These are phyloP conservation scores for Bimastos eiseni DNA, from an alignment of 2,888 invertebrate species.

Conservation along the genomic window DNA sequence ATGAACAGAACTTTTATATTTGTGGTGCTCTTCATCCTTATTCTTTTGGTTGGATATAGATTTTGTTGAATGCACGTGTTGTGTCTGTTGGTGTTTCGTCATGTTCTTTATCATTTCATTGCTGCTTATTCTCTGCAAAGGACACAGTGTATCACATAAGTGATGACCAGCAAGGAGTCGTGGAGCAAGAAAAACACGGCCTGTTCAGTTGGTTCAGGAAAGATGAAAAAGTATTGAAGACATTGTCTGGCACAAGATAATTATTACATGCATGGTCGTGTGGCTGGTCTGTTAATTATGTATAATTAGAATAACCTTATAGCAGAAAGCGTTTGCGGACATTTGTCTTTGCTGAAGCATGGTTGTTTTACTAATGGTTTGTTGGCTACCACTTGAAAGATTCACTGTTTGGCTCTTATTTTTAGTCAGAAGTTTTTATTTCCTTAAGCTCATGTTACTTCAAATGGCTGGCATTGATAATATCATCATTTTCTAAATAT, in stretches of 20 bases:
- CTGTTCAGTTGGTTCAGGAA: conserved; percentile 37
- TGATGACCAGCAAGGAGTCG: conserved; percentile 9
- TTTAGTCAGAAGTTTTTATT: background rate
- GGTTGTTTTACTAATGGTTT: background rate
- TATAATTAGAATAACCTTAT: background rate
- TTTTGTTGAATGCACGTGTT: background rate
- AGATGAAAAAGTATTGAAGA: conserved; percentile 36
- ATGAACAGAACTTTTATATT: background rate
- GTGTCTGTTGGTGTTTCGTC: background rate
- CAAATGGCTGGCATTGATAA: too few relatives aligned
- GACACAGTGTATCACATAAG: conserved; percentile 15
- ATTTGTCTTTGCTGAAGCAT: background rate
- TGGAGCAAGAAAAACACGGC: conserved; percentile 21
- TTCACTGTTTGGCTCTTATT: background rate
- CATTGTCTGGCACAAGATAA: conserved; percentile 15
- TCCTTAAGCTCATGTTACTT: too few relatives aligned
- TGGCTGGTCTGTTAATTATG: conserved; percentile 25
- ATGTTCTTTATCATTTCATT: conserved; percentile 14
- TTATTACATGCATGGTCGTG: background rate
- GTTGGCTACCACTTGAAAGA: background rate
- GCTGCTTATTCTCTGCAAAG: conserved; percentile 21
- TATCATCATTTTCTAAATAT: too few relatives aligned
- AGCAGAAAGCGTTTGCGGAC: background rate
- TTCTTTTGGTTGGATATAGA: background rate
- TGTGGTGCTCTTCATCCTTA: background rate